Evolutionary conservation across 2,113 vertebrate genomes (phyloP).

Genomic region (Glaucomys volans): DNA sequence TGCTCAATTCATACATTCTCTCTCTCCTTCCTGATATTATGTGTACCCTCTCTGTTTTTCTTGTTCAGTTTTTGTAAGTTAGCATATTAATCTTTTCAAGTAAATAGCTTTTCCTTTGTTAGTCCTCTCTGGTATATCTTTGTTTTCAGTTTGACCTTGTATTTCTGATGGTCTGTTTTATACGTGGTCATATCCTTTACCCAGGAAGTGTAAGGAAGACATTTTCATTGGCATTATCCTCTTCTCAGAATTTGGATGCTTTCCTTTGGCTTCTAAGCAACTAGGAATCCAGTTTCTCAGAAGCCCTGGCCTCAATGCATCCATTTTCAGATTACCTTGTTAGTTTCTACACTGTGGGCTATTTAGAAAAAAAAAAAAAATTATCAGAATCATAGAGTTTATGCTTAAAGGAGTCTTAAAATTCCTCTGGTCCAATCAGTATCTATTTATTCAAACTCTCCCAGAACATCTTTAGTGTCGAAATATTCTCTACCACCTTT

Average conservation of each 20-base stretch:
- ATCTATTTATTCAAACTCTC: background rate
- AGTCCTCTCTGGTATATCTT: background rate
- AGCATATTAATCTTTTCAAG: constrained; percentile 36
- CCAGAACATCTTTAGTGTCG: background rate
- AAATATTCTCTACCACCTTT: background rate
- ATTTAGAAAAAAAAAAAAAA: background rate
- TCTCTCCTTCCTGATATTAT: background rate
- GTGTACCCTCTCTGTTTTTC: background rate
- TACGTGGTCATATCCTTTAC: background rate
- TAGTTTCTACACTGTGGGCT: background rate
- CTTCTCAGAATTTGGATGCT: background rate
- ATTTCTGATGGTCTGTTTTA: constrained; percentile 4
- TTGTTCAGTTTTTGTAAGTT: background rate
- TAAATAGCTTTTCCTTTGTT: constrained; percentile 9
- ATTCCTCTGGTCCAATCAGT: background rate
- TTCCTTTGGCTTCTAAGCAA: constrained; percentile 45
- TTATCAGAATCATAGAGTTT: background rate
- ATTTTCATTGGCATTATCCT: background rate
- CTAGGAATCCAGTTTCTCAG: constrained; percentile 36
- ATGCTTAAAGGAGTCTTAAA: background rate
- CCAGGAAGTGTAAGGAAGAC: background rate
- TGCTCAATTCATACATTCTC: background rate
- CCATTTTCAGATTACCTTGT: constrained; percentile 19
- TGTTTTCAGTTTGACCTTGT: constrained; percentile 26
- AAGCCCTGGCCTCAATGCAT: background rate